Evolutionary conservation across 2,113 vertebrate species (phyloP).

Genomic region (Rhea americana): DNA sequence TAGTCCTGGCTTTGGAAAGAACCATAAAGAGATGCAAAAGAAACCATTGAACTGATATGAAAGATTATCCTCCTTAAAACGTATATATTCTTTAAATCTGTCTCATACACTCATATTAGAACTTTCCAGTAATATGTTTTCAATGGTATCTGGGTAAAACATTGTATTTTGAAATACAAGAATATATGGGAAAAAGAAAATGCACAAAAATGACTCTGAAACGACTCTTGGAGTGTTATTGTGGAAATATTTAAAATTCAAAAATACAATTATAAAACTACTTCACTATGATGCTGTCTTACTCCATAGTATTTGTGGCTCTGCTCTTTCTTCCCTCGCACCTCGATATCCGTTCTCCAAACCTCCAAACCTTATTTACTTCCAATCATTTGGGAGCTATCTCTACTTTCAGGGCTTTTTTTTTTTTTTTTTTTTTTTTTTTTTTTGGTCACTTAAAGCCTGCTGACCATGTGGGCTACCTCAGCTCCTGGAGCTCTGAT

Average conservation of each 20-base stretch:
- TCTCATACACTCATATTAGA: not conserved
- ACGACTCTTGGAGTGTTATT: not conserved
- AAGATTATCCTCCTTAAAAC: not conserved
- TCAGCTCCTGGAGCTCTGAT: conserved; percentile 35
- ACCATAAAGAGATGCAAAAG: not conserved
- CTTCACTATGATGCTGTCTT: not conserved
- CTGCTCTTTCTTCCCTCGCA: not conserved
- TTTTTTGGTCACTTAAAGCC: conserved; percentile 2
- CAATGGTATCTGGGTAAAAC: not conserved
- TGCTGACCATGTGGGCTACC: conserved; percentile 29
- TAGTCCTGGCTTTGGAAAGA: not conserved
- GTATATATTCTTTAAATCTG: not conserved
- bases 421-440: not conserved
- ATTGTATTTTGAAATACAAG: not conserved
- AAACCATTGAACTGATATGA: not conserved
- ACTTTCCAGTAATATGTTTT: not conserved
- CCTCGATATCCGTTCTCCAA: not conserved
- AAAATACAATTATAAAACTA: not conserved
- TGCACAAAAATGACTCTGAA: not conserved
- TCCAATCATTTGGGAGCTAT: conserved; percentile 25
- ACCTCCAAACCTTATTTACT: not conserved
- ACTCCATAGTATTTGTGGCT: not conserved
- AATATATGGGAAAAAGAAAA: not conserved
- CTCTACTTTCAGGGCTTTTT: conserved; percentile 45
- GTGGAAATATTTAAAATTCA: not conserved